These are phyloP conservation scores for Calosoma granatense DNA, from an alignment of 1,140 invertebrate genomes.

Conservation along the genomic window DNA sequence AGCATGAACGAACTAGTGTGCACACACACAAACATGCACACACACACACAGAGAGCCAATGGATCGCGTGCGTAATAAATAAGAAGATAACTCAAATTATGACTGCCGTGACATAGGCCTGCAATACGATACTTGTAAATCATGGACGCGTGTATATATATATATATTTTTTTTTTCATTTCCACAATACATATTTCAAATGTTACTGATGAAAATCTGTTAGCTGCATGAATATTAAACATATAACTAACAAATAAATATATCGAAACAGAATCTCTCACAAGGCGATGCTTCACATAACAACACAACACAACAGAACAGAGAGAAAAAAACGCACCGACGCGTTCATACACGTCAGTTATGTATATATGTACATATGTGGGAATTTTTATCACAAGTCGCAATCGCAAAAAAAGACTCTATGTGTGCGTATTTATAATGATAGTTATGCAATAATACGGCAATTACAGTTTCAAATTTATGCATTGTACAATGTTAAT, in stretches of 20 bases:
- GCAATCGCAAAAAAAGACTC: no score
- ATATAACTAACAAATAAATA: not conserved
- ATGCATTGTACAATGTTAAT: no score
- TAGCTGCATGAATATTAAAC: slow-evolving; percentile 16
- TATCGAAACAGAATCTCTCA: not conserved
- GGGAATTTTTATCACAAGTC: no score
- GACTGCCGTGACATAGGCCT: slow-evolving; percentile 21
- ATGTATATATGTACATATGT: no score
- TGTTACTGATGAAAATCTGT: slow-evolving; percentile 29
- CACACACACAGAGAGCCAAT: not conserved
- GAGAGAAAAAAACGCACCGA: no score
- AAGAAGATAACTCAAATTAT: slow-evolving; percentile 27
- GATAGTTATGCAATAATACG: no score
- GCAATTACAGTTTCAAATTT: no score
- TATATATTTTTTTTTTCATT: not conserved
- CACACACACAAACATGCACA: slow-evolving; percentile 7
- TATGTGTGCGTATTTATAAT: no score
- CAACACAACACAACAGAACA: no score
- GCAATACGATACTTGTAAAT: slow-evolving; percentile 30
- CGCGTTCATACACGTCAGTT: no score
- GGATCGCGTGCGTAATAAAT: slow-evolving; percentile 22
- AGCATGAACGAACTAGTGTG: not conserved
- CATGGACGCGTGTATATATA: slow-evolving; percentile 16
- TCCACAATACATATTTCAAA: slow-evolving; percentile 24
- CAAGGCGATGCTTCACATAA: not conserved